Conservation (phyloP, 2,888 invertebrate genomes). For the Chrysolina oricalcia region DNA sequence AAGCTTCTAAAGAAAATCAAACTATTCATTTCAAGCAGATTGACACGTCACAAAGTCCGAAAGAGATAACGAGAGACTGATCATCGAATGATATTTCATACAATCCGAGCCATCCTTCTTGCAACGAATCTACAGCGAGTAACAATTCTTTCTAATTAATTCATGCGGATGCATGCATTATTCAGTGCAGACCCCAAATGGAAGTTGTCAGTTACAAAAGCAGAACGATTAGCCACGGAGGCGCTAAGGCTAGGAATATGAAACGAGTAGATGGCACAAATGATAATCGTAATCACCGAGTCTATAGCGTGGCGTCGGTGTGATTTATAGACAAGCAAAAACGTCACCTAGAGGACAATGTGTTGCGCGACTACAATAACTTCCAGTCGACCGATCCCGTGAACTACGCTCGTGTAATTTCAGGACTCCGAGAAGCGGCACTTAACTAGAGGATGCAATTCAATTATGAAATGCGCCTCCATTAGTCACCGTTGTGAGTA, state of each 20-base stretch:
- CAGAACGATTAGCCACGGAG: slow-evolving; percentile 45
- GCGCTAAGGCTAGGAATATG: slow-evolving; percentile 44
- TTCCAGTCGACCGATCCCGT: slow-evolving; percentile 62
- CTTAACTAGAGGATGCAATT: slow-evolving; percentile 66
- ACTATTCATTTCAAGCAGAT: slow-evolving; percentile 11
- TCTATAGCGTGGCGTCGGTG: slow-evolving; percentile 60
- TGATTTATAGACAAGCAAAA: slow-evolving; percentile 67
- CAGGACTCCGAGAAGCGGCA: slow-evolving; percentile 55
- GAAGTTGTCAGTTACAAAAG: slow-evolving; percentile 46
- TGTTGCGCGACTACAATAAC: slow-evolving; percentile 65
- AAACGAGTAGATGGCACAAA: slow-evolving; percentile 51
- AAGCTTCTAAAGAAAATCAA: slow-evolving; percentile 2
- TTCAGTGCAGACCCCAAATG: slow-evolving; percentile 40
- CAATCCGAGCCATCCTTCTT: slow-evolving; percentile 6
- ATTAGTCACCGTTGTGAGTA: slow-evolving; percentile 66
- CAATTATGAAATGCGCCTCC: slow-evolving; percentile 69
- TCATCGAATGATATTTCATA: slow-evolving; percentile 13
- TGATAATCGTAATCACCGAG: slow-evolving; percentile 69
- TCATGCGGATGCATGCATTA: slow-evolving; percentile 36
- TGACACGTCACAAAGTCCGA: slow-evolving; percentile 1
- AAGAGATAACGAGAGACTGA: slow-evolving; percentile 19
- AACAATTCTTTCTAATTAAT: slow-evolving; percentile 42
- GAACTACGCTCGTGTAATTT: slow-evolving; percentile 42
- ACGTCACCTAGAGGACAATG: slow-evolving; percentile 65
- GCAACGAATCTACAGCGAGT: slow-evolving; percentile 20